These are phyloP conservation scores for Acomys russatus DNA, from an alignment of 2,797 vertebrate species.

Conservation along the genomic window DNA sequence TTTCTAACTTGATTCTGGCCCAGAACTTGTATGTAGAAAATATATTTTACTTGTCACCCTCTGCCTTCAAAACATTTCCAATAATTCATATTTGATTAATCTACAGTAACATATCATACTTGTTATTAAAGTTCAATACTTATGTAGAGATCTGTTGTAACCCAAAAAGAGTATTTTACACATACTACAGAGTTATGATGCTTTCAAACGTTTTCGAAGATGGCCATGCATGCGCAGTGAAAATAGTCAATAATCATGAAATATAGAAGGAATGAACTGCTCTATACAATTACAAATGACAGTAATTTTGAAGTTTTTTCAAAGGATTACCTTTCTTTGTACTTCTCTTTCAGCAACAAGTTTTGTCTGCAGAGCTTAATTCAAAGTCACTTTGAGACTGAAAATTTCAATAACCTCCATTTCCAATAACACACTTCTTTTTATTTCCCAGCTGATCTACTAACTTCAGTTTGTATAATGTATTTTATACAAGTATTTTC, in stretches of 20 bases:
- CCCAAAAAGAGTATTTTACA: neutral
- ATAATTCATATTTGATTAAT: neutral
- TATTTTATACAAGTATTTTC: constrained; percentile 72
- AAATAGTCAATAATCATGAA: neutral
- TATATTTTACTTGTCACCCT: neutral
- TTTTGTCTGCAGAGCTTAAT: constrained; percentile 60
- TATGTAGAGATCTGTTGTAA: neutral
- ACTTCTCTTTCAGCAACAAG: constrained; percentile 39
- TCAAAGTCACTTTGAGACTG: constrained; percentile 64
- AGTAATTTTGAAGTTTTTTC: constrained; percentile 18
- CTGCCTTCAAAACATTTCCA: neutral
- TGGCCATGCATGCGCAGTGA: neutral
- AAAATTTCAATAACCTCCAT: constrained; percentile 72
- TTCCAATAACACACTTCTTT: constrained; percentile 64
- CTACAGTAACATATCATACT: neutral
- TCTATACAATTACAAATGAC: neutral
- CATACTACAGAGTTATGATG: neutral
- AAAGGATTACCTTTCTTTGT: neutral
- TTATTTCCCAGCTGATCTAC: constrained; percentile 77
- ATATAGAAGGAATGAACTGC: neutral
- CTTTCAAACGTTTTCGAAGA: neutral
- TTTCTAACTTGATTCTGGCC: neutral
- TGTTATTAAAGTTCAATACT: neutral
- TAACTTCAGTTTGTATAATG: constrained; percentile 70
- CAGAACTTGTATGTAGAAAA: constrained; percentile 10